Evolutionary conservation across 2,888 invertebrate genomes (phyloP).

Genomic region (Tetramorium bicarinatum): DNA sequence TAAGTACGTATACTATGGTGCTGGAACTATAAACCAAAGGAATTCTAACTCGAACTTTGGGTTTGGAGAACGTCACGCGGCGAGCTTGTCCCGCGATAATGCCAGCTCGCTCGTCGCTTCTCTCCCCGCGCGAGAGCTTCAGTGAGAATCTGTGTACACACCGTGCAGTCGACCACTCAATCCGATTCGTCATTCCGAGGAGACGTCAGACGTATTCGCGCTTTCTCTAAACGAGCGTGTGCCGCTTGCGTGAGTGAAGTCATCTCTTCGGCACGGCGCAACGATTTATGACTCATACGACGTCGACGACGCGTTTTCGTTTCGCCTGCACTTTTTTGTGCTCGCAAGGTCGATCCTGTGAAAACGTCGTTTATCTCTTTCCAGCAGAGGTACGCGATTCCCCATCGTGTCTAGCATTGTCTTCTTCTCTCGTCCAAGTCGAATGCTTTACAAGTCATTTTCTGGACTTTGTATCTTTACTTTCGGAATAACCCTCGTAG

Average conservation of each 20-base stretch:
- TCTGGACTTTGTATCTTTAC: too few species aligned
- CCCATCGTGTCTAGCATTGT: background rate
- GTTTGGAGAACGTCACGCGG: background rate
- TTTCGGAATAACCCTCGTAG: too few species aligned
- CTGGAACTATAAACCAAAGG: slow-evolving; percentile 33
- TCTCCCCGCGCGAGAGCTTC: background rate
- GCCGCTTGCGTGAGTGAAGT: slow-evolving; percentile 6
- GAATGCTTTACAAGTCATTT: background rate
- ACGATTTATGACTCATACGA: slow-evolving; percentile 14
- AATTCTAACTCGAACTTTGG: slow-evolving; percentile 24
- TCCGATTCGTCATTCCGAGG: slow-evolving; percentile 12
- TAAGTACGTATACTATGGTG: slow-evolving; percentile 50
- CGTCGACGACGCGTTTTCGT: background rate
- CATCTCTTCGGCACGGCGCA: background rate
- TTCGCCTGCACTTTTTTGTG: background rate
- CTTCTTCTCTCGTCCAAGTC: background rate
- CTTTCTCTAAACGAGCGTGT: background rate
- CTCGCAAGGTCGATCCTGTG: background rate
- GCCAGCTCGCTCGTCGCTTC: background rate
- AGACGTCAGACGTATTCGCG: background rate
- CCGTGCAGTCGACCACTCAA: background rate
- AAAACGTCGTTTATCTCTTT: background rate
- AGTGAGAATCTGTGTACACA: slow-evolving; percentile 1
- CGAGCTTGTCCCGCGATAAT: background rate
- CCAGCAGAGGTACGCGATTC: background rate